Conservation (phyloP, 2,888 invertebrate species). For the Drosophila fulvimacula region DNA sequence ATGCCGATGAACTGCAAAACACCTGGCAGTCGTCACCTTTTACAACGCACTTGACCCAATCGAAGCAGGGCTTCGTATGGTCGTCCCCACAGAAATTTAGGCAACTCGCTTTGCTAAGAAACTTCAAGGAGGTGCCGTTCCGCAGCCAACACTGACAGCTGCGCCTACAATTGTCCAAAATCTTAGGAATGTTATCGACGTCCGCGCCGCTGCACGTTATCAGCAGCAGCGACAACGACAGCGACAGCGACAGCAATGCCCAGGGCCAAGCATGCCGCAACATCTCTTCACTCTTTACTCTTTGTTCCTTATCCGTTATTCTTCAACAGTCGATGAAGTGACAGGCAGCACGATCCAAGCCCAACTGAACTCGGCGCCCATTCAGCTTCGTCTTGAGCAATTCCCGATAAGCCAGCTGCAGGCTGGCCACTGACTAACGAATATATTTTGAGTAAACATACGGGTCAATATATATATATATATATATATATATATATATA, state of each 20-base stretch:
- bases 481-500: not conserved
- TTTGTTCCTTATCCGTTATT: not conserved
- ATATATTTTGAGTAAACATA: conserved; percentile 1
- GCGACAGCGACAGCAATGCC: conserved; percentile 2
- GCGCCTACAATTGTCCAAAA: conserved; percentile 6
- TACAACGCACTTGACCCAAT: conserved; percentile 14
- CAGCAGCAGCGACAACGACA: not conserved
- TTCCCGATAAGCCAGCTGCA: conserved; percentile 17
- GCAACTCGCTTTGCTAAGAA: conserved; percentile 19
- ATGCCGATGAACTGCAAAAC: conserved; percentile 10
- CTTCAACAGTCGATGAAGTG: not conserved
- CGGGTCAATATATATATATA: conserved; percentile 12
- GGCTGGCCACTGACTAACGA: conserved; percentile 6
- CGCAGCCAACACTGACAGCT: conserved; percentile 41
- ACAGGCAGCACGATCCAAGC: conserved; percentile 21
- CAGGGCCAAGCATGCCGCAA: not conserved
- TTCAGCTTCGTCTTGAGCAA: conserved; percentile 7
- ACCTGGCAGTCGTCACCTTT: conserved; percentile 4
- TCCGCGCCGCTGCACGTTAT: not conserved
- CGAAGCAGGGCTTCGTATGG: conserved; percentile 39
- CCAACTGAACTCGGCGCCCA: conserved; percentile 28
- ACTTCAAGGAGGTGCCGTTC: conserved; percentile 13
- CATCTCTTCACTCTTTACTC: not conserved
- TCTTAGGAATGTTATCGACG: conserved; percentile 11
- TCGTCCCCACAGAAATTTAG: conserved; percentile 22